Evolutionary conservation across 2,113 vertebrate species (phyloP).

Genomic region (Phrynocephalus versicolor): DNA sequence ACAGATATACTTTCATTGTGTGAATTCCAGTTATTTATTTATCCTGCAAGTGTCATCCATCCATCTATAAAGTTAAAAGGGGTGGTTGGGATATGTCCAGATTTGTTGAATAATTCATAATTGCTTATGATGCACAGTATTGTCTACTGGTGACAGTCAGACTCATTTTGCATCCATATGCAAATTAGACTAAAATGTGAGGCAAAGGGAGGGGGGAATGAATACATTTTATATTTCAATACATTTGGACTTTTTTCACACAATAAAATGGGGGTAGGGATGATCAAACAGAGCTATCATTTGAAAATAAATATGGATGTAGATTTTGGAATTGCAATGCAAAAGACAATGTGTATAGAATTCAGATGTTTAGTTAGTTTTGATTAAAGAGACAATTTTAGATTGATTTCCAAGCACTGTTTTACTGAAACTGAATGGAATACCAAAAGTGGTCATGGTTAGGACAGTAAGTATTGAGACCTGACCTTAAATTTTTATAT

Average conservation of each 20-base stretch:
- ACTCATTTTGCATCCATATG: constrained; percentile 43
- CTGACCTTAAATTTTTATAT: no score
- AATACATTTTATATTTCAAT: not conserved
- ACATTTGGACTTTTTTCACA: not conserved
- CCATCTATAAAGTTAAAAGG: constrained; percentile 48
- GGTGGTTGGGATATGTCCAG: constrained; percentile 38
- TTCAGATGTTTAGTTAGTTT: not conserved
- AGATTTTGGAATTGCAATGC: not conserved
- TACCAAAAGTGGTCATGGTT: no score
- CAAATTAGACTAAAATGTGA: constrained; percentile 43
- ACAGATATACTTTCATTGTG: not conserved
- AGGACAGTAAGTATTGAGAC: no score
- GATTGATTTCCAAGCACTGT: no score
- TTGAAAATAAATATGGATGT: not conserved
- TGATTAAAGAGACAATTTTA: no score
- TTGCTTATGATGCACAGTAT: constrained; percentile 40
- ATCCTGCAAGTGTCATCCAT: constrained; percentile 32
- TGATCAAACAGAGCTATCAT: not conserved
- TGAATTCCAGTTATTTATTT: constrained; percentile 2
- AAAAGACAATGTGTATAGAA: not conserved
- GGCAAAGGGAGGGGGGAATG: constrained; percentile 25
- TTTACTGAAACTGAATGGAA: no score
- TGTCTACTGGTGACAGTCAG: constrained; percentile 44
- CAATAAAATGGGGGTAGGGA: no score
- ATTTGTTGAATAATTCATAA: constrained; percentile 59